phyloP scores from a whole-genome alignment of 1,140 invertebrate genomes.

The Drepana arcuata region DNA sequence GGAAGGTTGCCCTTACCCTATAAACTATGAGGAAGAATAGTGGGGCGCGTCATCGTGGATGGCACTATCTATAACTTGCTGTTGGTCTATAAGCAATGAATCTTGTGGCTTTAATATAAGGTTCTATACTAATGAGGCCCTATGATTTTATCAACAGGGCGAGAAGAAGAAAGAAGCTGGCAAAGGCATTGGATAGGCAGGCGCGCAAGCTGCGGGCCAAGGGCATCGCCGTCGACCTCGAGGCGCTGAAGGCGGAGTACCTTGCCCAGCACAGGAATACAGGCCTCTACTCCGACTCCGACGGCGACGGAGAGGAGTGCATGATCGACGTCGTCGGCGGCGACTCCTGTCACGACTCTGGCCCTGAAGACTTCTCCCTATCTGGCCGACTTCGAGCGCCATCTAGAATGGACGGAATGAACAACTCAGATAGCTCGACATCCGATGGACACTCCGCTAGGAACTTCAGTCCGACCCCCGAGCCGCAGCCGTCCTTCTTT shows the following conservation, averaged over 20 bases:
- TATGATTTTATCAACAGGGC: constrained; percentile 74
- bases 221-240: constrained; percentile 89
- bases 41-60: too few species aligned
- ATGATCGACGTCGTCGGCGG: constrained; percentile 84
- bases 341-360: constrained; percentile 74
- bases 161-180: constrained; percentile 89
- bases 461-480: constrained; percentile 74
- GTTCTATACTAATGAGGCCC: constrained; percentile 67
- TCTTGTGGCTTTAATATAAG: constrained; percentile 24
- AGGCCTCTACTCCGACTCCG: constrained; percentile 78
- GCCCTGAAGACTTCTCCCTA: constrained; percentile 72
- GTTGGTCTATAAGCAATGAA: too few species aligned
- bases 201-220: constrained; percentile 91
- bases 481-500: constrained; percentile 60
- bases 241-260: constrained; percentile 88
- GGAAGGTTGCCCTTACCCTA: too few species aligned
- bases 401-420: constrained; percentile 57
- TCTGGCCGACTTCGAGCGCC: constrained; percentile 52
- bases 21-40: too few species aligned
- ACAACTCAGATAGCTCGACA: constrained; percentile 74
- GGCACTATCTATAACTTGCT: too few species aligned
- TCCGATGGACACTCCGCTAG: constrained; percentile 63
- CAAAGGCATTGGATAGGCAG: constrained; percentile 93
- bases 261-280: constrained; percentile 78
- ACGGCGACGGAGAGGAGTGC: constrained; percentile 79